These are phyloP conservation scores for Falco cherrug DNA, from an alignment of 2,797 vertebrate genomes.

Conservation along the genomic window DNA sequence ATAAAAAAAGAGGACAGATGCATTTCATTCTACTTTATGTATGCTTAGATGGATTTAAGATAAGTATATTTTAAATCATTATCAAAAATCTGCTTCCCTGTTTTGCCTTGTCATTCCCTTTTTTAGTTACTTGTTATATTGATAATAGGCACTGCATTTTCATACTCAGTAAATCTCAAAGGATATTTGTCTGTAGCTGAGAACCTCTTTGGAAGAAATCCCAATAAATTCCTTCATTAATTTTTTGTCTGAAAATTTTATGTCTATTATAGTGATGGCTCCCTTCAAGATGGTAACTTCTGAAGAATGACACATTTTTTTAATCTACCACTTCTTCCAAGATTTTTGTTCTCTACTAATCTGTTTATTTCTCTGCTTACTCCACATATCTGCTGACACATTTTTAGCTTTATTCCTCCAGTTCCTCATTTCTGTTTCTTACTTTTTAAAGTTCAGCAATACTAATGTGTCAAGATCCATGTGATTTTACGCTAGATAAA, in stretches of 20 bases:
- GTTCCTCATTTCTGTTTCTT: not conserved
- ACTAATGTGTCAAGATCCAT: not conserved
- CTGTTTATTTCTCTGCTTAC: not conserved
- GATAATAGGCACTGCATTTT: not conserved
- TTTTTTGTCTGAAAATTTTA: not conserved
- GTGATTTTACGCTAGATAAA: not conserved
- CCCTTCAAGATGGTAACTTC: not conserved
- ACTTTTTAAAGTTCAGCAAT: not conserved
- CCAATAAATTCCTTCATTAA: not conserved
- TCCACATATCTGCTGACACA: not conserved
- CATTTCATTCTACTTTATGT: not conserved
- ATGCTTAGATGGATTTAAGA: not conserved
- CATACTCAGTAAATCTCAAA: not conserved
- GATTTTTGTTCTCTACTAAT: not conserved
- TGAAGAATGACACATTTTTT: not conserved
- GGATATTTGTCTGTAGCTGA: not conserved
- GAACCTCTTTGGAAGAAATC: not conserved
- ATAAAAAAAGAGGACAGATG: not conserved
- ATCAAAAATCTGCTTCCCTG: not conserved
- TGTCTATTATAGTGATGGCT: rapidly evolving
- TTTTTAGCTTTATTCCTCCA: not conserved
- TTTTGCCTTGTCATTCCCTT: not conserved
- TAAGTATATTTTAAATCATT: not conserved
- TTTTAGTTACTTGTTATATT: not conserved
- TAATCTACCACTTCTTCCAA: not conserved